phyloP scores from a whole-genome alignment of 2,113 vertebrate genomes.

The Elaphurus davidianus region DNA sequence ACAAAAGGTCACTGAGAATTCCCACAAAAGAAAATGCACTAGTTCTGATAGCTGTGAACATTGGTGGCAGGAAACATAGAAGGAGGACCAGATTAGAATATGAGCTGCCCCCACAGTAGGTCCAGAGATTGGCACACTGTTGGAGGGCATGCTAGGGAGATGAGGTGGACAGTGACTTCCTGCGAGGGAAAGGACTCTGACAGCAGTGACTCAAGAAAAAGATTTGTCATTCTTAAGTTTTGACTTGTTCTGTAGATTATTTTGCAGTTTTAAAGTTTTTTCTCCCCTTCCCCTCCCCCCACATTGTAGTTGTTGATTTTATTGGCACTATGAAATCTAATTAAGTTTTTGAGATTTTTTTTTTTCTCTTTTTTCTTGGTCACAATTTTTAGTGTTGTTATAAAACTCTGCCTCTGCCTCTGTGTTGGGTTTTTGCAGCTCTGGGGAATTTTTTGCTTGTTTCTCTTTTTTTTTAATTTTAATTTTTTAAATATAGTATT shows the following conservation, averaged over 20 bases:
- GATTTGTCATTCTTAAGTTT: neutral
- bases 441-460: neutral
- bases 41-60: neutral
- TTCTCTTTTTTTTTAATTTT: neutral
- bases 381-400: neutral
- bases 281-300: accelerated
- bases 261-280: neutral
- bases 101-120: neutral
- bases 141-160: neutral
- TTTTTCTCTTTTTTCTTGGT: accelerated
- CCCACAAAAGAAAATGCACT: neutral
- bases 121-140: neutral
- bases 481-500: neutral
- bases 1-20: neutral
- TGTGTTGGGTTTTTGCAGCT: neutral
- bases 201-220: neutral
- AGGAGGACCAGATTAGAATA: neutral
- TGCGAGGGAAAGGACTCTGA: neutral
- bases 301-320: neutral
- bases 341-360: neutral
- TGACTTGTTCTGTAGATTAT: neutral
- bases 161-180: neutral
- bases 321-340: neutral
- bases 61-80: neutral
- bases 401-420: neutral